A percentile compares a stretch with the other conserved stretches of the same genome.
Conservation (phyloP, 2,113 vertebrate species). For the Phrynocephalus versicolor region DNA sequence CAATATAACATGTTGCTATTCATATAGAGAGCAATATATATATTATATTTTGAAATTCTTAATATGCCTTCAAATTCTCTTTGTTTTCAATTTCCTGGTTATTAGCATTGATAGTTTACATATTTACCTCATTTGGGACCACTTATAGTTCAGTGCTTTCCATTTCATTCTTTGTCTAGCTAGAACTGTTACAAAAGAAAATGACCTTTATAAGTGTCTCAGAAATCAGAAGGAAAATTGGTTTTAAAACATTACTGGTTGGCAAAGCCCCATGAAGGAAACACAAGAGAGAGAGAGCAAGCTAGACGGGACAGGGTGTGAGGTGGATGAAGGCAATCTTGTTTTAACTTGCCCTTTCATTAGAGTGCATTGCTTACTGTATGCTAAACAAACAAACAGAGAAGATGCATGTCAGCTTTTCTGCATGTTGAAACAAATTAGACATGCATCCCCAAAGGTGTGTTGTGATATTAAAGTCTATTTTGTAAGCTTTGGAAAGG, state of each 20-base stretch:
- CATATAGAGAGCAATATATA: no score
- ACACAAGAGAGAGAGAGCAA: neutral
- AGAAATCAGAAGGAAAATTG: neutral
- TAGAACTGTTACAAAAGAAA: neutral
- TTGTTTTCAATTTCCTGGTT: neutral
- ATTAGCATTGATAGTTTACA: neutral
- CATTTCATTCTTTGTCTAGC: neutral
- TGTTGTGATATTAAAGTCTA: conserved; percentile 68
- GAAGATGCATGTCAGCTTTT: conserved; percentile 58
- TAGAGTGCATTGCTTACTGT: conserved; percentile 28
- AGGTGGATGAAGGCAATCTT: neutral
- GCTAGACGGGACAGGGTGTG: neutral
- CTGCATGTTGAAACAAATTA: conserved; percentile 59
- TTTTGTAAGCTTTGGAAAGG: conserved; percentile 58
- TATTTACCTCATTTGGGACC: no score
- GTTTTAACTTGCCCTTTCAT: neutral
- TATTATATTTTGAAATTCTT: no score
- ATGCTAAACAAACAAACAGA: conserved; percentile 39
- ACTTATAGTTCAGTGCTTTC: no score
- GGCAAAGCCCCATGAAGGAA: neutral
- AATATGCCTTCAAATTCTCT: no score
- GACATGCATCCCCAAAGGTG: conserved; percentile 60
- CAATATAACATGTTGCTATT: no score
- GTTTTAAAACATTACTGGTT: neutral
- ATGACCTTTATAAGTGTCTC: neutral